A percentile compares a stretch with the other conserved stretches of the same genome.
phyloP scores from a whole-genome alignment of 2,113 vertebrate genomes.

The Motacilla alba region DNA sequence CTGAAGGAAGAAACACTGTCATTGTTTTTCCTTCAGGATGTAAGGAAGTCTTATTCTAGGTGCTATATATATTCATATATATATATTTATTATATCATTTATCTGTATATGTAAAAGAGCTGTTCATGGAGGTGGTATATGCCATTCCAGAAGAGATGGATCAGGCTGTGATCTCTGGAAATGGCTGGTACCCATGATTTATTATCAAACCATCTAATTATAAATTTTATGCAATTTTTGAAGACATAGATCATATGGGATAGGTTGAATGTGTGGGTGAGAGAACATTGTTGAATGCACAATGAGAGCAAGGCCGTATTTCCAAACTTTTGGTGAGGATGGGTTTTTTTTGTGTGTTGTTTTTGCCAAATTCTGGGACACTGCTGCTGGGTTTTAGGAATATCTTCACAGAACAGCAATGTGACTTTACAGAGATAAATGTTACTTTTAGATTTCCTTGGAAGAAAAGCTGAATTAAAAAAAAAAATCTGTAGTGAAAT shows the following conservation, averaged over 20 bases:
- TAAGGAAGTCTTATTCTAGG: background rate
- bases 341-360: background rate
- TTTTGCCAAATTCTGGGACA: background rate
- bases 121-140: background rate
- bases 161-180: background rate
- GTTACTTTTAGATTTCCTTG: background rate
- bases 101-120: background rate
- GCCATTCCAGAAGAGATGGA: background rate
- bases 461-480: background rate
- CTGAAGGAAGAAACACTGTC: fast-evolving
- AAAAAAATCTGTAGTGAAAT: background rate
- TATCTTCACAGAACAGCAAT: background rate
- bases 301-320: background rate
- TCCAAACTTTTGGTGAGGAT: background rate
- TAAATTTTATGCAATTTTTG: background rate
- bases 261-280: background rate
- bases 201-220: background rate
- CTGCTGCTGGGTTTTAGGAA: background rate
- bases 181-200: fast-evolving
- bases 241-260: background rate
- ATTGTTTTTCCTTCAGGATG: background rate
- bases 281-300: background rate
- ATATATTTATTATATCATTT: background rate
- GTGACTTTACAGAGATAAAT: background rate
- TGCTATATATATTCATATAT: background rate